Evolutionary conservation across 2,797 vertebrate genomes (phyloP).

Genomic region (Capromys pilorides): DNA sequence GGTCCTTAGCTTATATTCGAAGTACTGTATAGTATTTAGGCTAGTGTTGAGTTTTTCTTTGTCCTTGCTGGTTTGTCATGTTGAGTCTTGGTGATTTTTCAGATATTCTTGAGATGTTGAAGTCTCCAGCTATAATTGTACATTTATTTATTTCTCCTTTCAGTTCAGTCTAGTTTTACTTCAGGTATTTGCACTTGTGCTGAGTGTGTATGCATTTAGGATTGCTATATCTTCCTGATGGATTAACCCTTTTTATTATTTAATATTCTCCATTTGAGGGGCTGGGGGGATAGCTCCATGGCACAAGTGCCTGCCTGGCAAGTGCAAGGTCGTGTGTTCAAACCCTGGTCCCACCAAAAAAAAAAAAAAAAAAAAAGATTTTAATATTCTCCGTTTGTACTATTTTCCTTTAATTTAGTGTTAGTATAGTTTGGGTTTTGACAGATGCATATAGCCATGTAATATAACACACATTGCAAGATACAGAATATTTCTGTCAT

Average conservation of each 20-base stretch:
- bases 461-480: background rate
- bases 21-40: background rate
- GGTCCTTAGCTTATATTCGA: constrained; percentile 1
- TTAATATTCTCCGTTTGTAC: background rate
- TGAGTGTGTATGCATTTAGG: background rate
- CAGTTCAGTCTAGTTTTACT: constrained; percentile 2
- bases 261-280: too few species aligned
- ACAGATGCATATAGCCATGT: background rate
- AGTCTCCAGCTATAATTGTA: background rate
- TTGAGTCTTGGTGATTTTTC: background rate
- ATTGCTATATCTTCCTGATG: constrained; percentile 19
- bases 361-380: too few species aligned
- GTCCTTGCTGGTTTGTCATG: background rate
- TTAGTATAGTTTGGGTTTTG: constrained; percentile 16
- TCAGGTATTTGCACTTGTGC: constrained; percentile 15
- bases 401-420: constrained; percentile 27
- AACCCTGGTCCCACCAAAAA: too few species aligned
- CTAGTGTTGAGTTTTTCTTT: background rate
- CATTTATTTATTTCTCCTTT: constrained; percentile 18
- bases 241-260: constrained; percentile 12
- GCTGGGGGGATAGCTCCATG: too few species aligned
- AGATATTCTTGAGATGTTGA: background rate
- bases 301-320: too few species aligned
- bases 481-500: background rate
- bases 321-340: too few species aligned